A percentile compares a stretch with the other conserved stretches of the same genome.
Evolutionary conservation across 2,797 vertebrate species (phyloP).

Genomic region (Coranthus polyacanthus): DNA sequence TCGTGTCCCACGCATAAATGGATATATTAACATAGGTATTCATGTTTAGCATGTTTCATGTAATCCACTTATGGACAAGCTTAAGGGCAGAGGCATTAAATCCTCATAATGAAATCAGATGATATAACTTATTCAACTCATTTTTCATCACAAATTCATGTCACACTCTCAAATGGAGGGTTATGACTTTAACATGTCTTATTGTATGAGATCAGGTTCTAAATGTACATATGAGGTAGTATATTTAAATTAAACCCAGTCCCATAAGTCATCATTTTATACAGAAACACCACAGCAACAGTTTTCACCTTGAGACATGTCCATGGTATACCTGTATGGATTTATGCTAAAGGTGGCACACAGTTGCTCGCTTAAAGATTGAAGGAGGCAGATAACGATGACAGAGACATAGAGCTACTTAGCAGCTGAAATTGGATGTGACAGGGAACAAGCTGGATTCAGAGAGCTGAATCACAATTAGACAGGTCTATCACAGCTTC

Average conservation of each 20-base stretch:
- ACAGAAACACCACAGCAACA: not conserved
- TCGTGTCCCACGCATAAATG: slow-evolving; percentile 40
- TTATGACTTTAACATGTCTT: slow-evolving; percentile 13
- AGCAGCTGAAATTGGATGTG: slow-evolving; percentile 34
- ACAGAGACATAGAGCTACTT: slow-evolving; percentile 18
- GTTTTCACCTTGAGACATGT: not conserved
- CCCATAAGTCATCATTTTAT: not conserved
- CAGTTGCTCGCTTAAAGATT: not conserved
- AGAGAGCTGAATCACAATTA: slow-evolving; percentile 23
- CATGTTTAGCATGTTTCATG: slow-evolving; percentile 23
- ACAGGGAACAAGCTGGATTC: slow-evolving; percentile 44
- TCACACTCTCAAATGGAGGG: slow-evolving; percentile 26
- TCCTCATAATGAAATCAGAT: slow-evolving; percentile 46
- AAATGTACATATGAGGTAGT: not conserved
- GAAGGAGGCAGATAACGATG: slow-evolving; percentile 14
- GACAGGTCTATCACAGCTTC: slow-evolving; percentile 8
- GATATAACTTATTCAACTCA: slow-evolving; percentile 51
- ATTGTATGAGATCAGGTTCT: slow-evolving; percentile 4
- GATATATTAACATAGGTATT: slow-evolving; percentile 60
- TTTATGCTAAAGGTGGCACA: not conserved
- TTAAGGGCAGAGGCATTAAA: slow-evolving; percentile 46
- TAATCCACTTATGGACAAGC: slow-evolving; percentile 47
- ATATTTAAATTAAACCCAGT: slow-evolving; percentile 1
- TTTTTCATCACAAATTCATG: slow-evolving; percentile 56
- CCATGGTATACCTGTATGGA: not conserved